Base-by-base conservation (phyloP, 2,797 vertebrate species). In the Sebastes elongatus region DNA sequence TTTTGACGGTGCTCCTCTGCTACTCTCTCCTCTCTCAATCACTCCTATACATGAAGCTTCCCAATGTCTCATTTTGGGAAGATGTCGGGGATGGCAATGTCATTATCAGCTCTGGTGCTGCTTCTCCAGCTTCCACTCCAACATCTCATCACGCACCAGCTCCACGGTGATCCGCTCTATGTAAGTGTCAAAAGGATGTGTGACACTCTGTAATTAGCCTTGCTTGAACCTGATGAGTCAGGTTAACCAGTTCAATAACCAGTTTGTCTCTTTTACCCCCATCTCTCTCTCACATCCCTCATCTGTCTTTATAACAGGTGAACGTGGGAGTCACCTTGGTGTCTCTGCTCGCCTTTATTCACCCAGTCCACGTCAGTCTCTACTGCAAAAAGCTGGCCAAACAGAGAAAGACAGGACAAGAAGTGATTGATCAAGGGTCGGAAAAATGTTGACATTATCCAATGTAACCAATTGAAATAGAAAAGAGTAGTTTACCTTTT, bases 1-100 rank as follows among this genome's bases (percentile, higher is more conserved):
- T 18, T 28, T 53, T 60, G 57, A 60, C 8, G 6, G 23, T 32
- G 22, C 23, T 38, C 38, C 23, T 71, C 13, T 55, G 8, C 18
- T 23, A 10, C 49, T 33, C 11, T 42, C 52, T 28, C 18, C 18
- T 28, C 10, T 46, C 14, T 20, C 28, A 22, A 28, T 55, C 25
- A 11, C 22, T 56, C 25, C 25, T 71, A 3, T 11, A 22, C 52
- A 22, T 53, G 52, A 0, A 86, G 78, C n/a, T 86, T 86, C 33
- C 81, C 75, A 7, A 16, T 61, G 38, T 59, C 71, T 71, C 78
- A 81, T 52, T 78, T 81, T 79, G 85, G 81, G 59, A 87, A 87
- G 71, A 22, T 87, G 16, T 72, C 78, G 0, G 85, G 81, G 20
- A 5, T 78, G 18, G 60, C 22, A 0, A 78, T 77, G 70, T 63